A percentile compares a stretch with the other conserved stretches of the same genome.
These are phyloP conservation scores for Acrocyrtus sp. DNA, from an alignment of 2,888 invertebrate genomes.

Conservation along the genomic window DNA sequence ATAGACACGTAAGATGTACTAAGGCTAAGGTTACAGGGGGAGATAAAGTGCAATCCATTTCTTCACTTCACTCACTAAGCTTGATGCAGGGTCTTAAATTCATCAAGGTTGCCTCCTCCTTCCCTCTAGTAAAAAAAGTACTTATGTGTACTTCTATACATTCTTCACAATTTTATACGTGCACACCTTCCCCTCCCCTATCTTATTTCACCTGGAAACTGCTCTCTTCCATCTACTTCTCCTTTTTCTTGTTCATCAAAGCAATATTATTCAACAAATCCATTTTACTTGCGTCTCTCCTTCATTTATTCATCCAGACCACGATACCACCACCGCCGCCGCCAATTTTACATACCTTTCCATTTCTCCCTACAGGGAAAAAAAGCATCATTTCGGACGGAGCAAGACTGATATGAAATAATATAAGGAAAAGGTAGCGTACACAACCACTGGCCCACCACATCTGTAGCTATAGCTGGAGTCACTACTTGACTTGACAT, in stretches of 20 bases:
- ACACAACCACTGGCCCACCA: background rate
- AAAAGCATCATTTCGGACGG: too few relatives aligned
- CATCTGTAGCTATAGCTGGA: too few relatives aligned
- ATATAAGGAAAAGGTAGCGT: background rate
- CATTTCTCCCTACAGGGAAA: background rate
- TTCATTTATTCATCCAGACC: background rate
- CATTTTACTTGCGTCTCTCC: background rate
- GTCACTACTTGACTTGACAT: too few relatives aligned
- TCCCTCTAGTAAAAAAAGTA: background rate
- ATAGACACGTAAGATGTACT: slow-evolving; percentile 22
- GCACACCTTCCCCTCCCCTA: too few relatives aligned
- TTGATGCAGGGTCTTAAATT: slow-evolving; percentile 13
- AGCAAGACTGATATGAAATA: too few relatives aligned
- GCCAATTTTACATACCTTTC: slow-evolving; percentile 29
- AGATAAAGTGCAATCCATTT: slow-evolving; percentile 38
- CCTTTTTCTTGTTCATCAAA: slow-evolving; percentile 1
- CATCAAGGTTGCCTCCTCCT: slow-evolving; percentile 7
- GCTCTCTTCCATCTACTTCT: background rate
- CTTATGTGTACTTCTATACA: background rate
- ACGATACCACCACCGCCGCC: slow-evolving; percentile 31
- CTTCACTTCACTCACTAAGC: slow-evolving; percentile 3
- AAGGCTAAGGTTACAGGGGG: too few relatives aligned
- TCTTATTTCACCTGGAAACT: background rate
- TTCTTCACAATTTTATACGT: too few relatives aligned
- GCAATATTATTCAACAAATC: background rate